These are phyloP conservation scores for Aix galericulata DNA, from an alignment of 2,113 vertebrate species.

Conservation along the genomic window DNA sequence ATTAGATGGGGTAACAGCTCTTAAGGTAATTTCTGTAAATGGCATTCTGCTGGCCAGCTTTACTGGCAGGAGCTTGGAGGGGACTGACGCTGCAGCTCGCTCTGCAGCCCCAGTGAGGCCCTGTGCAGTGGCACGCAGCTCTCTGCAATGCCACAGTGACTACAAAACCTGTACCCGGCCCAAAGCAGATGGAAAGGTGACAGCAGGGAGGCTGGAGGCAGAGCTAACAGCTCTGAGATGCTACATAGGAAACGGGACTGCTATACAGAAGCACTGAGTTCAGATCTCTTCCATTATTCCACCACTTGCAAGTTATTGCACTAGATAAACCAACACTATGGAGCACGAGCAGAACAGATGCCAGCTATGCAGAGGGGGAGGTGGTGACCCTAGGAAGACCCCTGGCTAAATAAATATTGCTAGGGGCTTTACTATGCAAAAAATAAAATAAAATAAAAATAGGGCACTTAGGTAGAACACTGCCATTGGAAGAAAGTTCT, in stretches of 20 bases:
- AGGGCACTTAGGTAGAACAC: not conserved
- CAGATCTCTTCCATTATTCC: not conserved
- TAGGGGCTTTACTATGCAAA: not conserved
- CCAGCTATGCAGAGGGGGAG: not conserved
- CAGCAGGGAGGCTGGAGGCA: not conserved
- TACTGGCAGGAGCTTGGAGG: fast-evolving
- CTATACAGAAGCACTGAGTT: not conserved
- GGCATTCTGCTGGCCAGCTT: not conserved
- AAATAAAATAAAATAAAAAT: not conserved
- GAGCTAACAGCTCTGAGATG: not conserved
- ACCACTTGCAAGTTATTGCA: not conserved
- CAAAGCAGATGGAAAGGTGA: fast-evolving
- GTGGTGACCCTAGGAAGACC: not conserved
- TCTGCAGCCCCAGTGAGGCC: not conserved
- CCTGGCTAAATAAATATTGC: not conserved
- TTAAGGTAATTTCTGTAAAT: slow-evolving; percentile 35
- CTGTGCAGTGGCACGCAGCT: fast-evolving
- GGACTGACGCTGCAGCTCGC: not conserved
- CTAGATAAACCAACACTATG: not conserved
- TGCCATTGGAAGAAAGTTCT: not conserved
- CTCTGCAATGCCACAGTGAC: fast-evolving
- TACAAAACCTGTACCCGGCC: not conserved
- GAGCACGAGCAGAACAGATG: fast-evolving
- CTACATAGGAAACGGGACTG: fast-evolving
- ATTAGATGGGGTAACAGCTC: not conserved